Evolutionary conservation across 2,113 vertebrate genomes (phyloP), one percentile per base, ranked within the genome.

Genomic region (Felis chaus): DNA sequence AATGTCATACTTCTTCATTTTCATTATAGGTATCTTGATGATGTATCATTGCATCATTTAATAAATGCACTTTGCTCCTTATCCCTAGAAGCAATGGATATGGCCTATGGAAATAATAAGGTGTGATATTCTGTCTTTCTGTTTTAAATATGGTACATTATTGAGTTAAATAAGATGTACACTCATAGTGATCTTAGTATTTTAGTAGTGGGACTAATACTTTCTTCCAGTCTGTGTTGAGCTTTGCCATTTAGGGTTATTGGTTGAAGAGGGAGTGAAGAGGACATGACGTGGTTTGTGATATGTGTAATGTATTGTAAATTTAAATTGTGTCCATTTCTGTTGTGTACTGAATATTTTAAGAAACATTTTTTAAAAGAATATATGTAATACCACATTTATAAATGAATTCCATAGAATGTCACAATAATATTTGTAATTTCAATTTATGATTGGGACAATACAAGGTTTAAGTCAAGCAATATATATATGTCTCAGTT

Each of bases 61-160:
- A 99, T 99, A 98, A 99, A 99, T 45, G 99, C 99, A 33, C 99
- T 99, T 96, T 99, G 99, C 97, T 99, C 99, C 55, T 99, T 99
- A 98, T 99, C 99, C 12, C 94, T 99, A 99, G 99, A 99, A 98
- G 99, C 99, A 79, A 99, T 99, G 99, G 99, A 99, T 98, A 99
- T 99, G 99, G 99, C 99, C 80, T 99, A 99, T 98, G 99, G 99
- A 97, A 99, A 99, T 98, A 99, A 99, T 98, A 99, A 99, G 99
- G 99, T 99, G 91, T 96, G 92, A 89, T 92, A 91, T 78, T 96
- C 31, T 98, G 90, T 1, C 61, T 91, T 81, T 96, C 63, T 66
- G 1, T 93, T 95, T 95, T 96, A 96, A 89, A 93, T 96, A 69
- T 95, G 45, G 31, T 73, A 96, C 9, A 88, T 94, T 96, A 65